A percentile compares a stretch with the other conserved stretches of the same genome.
These are phyloP conservation scores for Synanthedon andrenaeformis DNA, from an alignment of 2,888 invertebrate genomes.

Conservation along the genomic window DNA sequence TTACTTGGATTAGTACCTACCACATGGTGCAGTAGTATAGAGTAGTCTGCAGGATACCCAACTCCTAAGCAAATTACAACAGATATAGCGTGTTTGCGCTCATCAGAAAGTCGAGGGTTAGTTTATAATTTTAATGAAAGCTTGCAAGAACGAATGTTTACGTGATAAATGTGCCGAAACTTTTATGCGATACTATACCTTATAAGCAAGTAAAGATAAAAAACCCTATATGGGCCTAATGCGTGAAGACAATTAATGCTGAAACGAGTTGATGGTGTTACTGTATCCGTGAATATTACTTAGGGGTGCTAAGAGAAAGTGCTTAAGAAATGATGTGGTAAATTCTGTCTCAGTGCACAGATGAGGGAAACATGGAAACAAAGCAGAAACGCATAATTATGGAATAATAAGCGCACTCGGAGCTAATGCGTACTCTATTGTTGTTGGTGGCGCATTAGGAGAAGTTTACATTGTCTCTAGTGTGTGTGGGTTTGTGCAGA, in stretches of 20 bases:
- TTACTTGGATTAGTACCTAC: no score
- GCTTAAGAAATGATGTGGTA: conserved; percentile 32
- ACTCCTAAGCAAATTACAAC: no score
- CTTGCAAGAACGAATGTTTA: no score
- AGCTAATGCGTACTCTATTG: conserved; percentile 17
- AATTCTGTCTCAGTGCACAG: conserved; percentile 16
- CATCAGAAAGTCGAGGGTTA: no score
- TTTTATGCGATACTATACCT: not conserved
- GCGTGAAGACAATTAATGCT: not conserved
- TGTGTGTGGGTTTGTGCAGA: no score
- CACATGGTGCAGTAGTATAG: no score
- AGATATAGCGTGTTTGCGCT: no score
- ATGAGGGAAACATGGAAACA: conserved; percentile 16
- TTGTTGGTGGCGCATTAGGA: conserved; percentile 7
- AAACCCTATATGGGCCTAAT: not conserved
- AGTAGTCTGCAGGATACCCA: no score
- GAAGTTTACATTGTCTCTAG: not conserved
- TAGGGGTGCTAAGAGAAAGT: conserved; percentile 23
- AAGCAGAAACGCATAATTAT: conserved; percentile 24
- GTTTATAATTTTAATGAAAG: no score
- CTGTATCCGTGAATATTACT: no score
- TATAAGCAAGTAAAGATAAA: not conserved
- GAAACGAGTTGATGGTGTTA: not conserved
- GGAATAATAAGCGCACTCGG: conserved; percentile 27
- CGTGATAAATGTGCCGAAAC: not conserved